phyloP scores from a whole-genome alignment of 2,797 vertebrate species.

The Labeo calbasu region DNA sequence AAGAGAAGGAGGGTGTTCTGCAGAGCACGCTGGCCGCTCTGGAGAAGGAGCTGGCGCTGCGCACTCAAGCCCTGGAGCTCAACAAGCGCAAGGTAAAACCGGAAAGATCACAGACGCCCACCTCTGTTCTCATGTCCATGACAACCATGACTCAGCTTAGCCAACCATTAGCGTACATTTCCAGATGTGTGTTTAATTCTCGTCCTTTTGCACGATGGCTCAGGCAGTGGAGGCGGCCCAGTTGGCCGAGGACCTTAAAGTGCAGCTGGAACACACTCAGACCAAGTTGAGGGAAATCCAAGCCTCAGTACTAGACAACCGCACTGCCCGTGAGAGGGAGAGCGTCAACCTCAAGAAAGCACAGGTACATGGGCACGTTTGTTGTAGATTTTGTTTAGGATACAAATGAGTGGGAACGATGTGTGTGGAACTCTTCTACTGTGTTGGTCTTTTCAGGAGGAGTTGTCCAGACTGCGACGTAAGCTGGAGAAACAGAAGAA shows the following conservation, averaged over 20 bases:
- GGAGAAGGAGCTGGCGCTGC: conserved; percentile 87
- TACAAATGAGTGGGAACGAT: not conserved
- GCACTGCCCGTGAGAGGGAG: conserved; percentile 89
- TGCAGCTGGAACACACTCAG: conserved; percentile 91
- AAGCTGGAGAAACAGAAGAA: conserved; percentile 96
- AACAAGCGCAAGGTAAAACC: conserved; percentile 90
- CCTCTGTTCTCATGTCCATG: conserved; percentile 17
- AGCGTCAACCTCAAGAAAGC: conserved; percentile 91
- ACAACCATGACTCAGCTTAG: conserved; percentile 9
- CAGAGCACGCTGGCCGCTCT: conserved; percentile 84
- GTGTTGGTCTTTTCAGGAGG: conserved; percentile 79
- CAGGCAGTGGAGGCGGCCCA: conserved; percentile 93
- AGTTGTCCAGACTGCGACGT: conserved; percentile 88
- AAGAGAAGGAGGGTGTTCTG: conserved; percentile 91
- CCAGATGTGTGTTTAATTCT: conserved; percentile 62
- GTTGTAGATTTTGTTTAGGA: not conserved
- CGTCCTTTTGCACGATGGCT: conserved; percentile 50
- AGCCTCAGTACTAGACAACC: conserved; percentile 89
- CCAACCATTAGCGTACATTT: conserved; percentile 23
- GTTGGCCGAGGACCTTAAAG: conserved; percentile 90
- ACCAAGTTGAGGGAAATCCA: conserved; percentile 90
- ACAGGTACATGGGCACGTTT: conserved; percentile 76
- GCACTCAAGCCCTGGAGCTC: conserved; percentile 89
- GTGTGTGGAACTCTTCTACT: not conserved
- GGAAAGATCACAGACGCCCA: conserved; percentile 25